A percentile compares a stretch with the other conserved stretches of the same genome.
Conservation (phyloP, 1,140 invertebrate species). For the Drosophila biarmipes region DNA sequence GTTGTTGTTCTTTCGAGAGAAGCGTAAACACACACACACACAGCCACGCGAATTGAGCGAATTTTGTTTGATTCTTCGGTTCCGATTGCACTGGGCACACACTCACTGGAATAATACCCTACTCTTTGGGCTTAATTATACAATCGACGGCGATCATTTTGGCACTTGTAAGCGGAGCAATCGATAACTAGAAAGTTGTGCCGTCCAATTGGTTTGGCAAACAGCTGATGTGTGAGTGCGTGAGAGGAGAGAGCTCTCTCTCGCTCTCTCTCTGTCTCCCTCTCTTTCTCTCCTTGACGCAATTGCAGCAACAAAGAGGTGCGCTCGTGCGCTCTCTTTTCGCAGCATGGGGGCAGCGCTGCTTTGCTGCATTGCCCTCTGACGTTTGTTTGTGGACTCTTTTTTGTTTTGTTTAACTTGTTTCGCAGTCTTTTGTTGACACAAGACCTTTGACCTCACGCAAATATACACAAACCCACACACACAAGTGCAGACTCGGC, state of each 20-base stretch:
- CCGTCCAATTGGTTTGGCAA: constrained; percentile 34
- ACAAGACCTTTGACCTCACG: constrained; percentile 68
- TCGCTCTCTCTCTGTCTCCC: not conserved
- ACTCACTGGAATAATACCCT: constrained; percentile 26
- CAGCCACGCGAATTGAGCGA: constrained; percentile 28
- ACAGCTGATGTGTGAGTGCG: constrained; percentile 34
- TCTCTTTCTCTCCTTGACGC: constrained; percentile 18
- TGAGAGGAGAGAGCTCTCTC: constrained; percentile 1
- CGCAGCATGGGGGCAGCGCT: constrained; percentile 40
- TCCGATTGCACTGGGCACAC: not conserved
- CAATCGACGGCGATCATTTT: constrained; percentile 28
- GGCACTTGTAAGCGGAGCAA: constrained; percentile 6
- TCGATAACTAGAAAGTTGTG: constrained; percentile 45
- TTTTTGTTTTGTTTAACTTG: constrained; percentile 33
- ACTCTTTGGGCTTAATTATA: constrained; percentile 10
- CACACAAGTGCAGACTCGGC: not conserved
- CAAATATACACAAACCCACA: constrained; percentile 16
- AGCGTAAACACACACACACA: constrained; percentile 32
- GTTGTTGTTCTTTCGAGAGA: constrained; percentile 35
- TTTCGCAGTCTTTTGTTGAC: constrained; percentile 50
- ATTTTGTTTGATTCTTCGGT: constrained; percentile 41
- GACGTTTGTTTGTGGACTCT: constrained; percentile 35
- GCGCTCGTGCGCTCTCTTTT: constrained; percentile 14
- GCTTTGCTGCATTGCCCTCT: constrained; percentile 43
- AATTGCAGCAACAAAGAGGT: constrained; percentile 43